These are phyloP conservation scores for Chymomyza fuscimana DNA, from an alignment of 2,888 invertebrate species.

Conservation along the genomic window DNA sequence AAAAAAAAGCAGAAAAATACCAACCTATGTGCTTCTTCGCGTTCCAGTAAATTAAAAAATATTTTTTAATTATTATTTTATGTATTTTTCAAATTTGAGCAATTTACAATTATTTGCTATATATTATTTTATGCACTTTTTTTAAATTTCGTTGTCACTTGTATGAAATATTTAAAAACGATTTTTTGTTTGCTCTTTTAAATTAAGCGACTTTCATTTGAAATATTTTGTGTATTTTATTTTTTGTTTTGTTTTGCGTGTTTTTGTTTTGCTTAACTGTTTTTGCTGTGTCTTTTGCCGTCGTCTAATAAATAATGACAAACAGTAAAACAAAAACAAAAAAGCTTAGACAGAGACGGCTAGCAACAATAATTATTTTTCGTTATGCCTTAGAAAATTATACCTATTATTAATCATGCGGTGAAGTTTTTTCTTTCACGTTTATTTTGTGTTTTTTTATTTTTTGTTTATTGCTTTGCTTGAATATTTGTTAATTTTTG, in stretches of 20 bases:
- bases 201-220: neutral
- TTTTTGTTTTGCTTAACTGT: conserved; percentile 5
- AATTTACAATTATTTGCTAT: neutral
- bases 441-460: conserved; percentile 3
- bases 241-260: conserved; percentile 34
- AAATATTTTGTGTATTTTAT: conserved; percentile 34
- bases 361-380: conserved; percentile 26
- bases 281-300: conserved; percentile 7
- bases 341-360: neutral
- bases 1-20: neutral
- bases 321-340: neutral
- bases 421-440: conserved; percentile 14
- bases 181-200: neutral
- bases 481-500: conserved; percentile 5
- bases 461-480: conserved; percentile 20
- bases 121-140: conserved; percentile 6
- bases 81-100: neutral
- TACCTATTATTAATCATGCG: conserved; percentile 38
- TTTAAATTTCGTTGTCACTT: neutral
- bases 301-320: neutral
- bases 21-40: neutral
- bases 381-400: conserved; percentile 48
- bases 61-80: neutral
- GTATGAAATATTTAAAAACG: neutral
- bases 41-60: neutral